phyloP scores from a whole-genome alignment of 2,113 vertebrate species.

The Marmota monax region DNA sequence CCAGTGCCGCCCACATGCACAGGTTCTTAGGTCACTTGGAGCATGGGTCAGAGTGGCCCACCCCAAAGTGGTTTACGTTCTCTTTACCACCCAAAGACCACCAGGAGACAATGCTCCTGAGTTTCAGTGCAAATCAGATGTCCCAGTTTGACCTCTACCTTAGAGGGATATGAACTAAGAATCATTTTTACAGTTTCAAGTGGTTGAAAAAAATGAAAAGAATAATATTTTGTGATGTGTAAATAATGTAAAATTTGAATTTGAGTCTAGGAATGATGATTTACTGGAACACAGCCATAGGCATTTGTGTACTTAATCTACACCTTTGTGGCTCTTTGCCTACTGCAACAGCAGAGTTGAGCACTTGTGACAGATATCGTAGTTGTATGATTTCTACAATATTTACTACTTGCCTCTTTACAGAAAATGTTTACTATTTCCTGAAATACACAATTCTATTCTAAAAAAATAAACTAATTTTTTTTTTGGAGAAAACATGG shows the following conservation, averaged over 20 bases:
- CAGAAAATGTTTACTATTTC: background rate
- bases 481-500: background rate
- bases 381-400: background rate
- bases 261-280: background rate
- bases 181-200: background rate
- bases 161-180: background rate
- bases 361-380: background rate
- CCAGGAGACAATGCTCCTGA: background rate
- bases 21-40: background rate
- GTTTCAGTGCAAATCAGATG: background rate
- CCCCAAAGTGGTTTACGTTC: background rate
- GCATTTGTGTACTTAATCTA: background rate
- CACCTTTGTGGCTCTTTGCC: background rate
- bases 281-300: background rate
- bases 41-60: background rate
- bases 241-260: background rate
- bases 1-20: background rate
- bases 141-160: background rate
- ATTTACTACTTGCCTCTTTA: background rate
- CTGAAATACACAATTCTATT: background rate
- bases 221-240: background rate
- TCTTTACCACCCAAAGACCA: background rate
- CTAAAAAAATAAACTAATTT: background rate
- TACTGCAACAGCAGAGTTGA: background rate
- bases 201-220: background rate